Percentiles rank a stretch among this genome's conserved stretches.
phyloP scores from a whole-genome alignment of 2,797 vertebrate species.

The Cirrhinus mrigala region DNA sequence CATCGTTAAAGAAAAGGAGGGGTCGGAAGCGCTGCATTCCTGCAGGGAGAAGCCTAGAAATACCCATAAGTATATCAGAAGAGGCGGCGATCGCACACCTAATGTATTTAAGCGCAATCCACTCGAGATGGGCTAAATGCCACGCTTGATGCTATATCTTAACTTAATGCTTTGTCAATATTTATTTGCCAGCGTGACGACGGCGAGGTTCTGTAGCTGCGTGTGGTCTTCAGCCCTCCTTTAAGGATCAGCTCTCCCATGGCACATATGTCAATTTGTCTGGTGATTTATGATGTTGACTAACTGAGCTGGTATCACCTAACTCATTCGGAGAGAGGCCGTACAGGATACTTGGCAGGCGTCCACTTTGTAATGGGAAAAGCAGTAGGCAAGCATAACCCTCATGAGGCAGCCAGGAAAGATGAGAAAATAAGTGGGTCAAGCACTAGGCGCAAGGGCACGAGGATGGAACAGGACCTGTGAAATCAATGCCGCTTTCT shows the following conservation, averaged over 20 bases:
- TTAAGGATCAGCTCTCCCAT: slow-evolving; percentile 75
- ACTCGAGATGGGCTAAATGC: slow-evolving; percentile 53
- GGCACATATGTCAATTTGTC: slow-evolving; percentile 81
- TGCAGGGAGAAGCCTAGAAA: slow-evolving; percentile 27
- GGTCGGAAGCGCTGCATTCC: slow-evolving; percentile 11
- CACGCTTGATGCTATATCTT: slow-evolving; percentile 64
- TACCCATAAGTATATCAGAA: slow-evolving; percentile 37
- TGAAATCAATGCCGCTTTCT: slow-evolving; percentile 81
- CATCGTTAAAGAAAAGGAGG: slow-evolving; percentile 23
- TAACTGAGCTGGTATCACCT: slow-evolving; percentile 78
- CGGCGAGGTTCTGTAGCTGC: slow-evolving; percentile 65
- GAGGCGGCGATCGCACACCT: slow-evolving; percentile 43
- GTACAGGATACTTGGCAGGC: slow-evolving; percentile 76
- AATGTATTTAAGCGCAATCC: slow-evolving; percentile 56
- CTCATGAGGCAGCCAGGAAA: slow-evolving; percentile 82
- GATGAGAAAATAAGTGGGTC: slow-evolving; percentile 89
- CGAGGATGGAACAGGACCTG: slow-evolving; percentile 72
- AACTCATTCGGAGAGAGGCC: slow-evolving; percentile 76
- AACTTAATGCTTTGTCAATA: slow-evolving; percentile 77
- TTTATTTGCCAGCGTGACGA: slow-evolving; percentile 65
- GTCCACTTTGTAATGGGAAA: slow-evolving; percentile 81
- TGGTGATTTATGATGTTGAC: slow-evolving; percentile 82
- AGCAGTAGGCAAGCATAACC: slow-evolving; percentile 77
- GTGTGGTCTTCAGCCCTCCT: slow-evolving; percentile 69
- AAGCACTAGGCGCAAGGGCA: slow-evolving; percentile 78